Evolutionary conservation across 2,797 vertebrate species (phyloP).

Genomic region (Lutjanus argentimaculatus): DNA sequence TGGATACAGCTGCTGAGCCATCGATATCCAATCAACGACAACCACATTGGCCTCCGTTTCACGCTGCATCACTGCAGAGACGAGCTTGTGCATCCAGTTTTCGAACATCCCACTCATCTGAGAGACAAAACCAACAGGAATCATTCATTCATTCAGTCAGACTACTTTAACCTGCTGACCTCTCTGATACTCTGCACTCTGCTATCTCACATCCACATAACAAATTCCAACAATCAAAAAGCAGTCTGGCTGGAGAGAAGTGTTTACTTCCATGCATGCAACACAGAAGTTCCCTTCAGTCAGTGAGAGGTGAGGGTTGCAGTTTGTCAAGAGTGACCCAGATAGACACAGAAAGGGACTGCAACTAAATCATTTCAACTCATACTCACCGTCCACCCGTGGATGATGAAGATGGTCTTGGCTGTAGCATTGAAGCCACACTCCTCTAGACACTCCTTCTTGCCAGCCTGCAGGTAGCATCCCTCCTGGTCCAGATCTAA

Average conservation of each 20-base stretch:
- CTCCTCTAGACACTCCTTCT: slow-evolving; percentile 78
- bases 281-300: neutral
- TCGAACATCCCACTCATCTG: slow-evolving; percentile 95
- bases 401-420: slow-evolving; percentile 95
- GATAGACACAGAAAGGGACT: neutral
- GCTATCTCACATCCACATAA: slow-evolving; percentile 45
- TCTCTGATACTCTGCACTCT: neutral
- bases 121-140: neutral
- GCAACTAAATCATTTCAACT: neutral
- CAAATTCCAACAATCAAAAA: slow-evolving; percentile 54
- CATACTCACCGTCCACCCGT: slow-evolving; percentile 93
- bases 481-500: slow-evolving; percentile 86
- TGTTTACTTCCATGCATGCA: neutral
- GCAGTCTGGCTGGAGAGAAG: neutral
- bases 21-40: slow-evolving; percentile 92
- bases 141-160: slow-evolving; percentile 14
- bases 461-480: slow-evolving; percentile 85
- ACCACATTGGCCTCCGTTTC: slow-evolving; percentile 92
- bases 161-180: slow-evolving; percentile 10
- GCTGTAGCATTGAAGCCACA: slow-evolving; percentile 92
- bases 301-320: neutral
- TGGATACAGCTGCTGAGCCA: slow-evolving; percentile 93
- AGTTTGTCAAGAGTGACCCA: neutral
- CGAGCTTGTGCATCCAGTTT: slow-evolving; percentile 90
- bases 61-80: slow-evolving; percentile 88